Evolutionary conservation across 2,888 invertebrate genomes (phyloP).

Genomic region (Iphiclides podalirius): DNA sequence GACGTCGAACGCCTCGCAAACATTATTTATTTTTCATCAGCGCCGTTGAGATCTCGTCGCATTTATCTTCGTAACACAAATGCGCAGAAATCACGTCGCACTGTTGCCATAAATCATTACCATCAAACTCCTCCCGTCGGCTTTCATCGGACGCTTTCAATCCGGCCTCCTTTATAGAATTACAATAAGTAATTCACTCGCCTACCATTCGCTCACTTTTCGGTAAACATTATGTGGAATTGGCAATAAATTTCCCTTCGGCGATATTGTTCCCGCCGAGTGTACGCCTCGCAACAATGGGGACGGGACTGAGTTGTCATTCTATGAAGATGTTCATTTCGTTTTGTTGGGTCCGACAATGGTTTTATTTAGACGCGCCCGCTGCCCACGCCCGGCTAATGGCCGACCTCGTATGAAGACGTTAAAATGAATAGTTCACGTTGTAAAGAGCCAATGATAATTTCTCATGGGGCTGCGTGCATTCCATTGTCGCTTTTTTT

Average conservation of each 20-base stretch:
- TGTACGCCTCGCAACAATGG: slow-evolving; percentile 58
- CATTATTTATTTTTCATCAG: slow-evolving; percentile 50
- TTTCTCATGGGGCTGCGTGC: slow-evolving; percentile 73
- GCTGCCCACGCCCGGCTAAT: slow-evolving; percentile 78
- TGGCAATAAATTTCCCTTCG: slow-evolving; percentile 73
- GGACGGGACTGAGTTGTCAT: slow-evolving; percentile 51
- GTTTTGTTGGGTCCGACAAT: slow-evolving; percentile 74
- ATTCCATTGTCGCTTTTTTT: slow-evolving; percentile 70
- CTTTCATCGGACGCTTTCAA: slow-evolving; percentile 75
- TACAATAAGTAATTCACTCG: slow-evolving; percentile 77
- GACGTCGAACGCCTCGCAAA: slow-evolving; percentile 33
- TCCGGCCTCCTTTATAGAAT: slow-evolving; percentile 75
- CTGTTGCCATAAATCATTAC: slow-evolving; percentile 76
- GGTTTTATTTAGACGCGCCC: slow-evolving; percentile 77
- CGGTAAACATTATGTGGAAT: slow-evolving; percentile 74
- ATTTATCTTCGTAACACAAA: slow-evolving; percentile 72
- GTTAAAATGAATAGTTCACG: slow-evolving; percentile 70
- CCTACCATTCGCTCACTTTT: slow-evolving; percentile 72
- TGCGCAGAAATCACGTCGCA: slow-evolving; percentile 67
- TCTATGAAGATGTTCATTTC: slow-evolving; percentile 77
- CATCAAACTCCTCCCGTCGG: slow-evolving; percentile 68
- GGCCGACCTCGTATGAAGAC: slow-evolving; percentile 75
- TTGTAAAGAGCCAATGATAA: slow-evolving; percentile 76
- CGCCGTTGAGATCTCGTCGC: slow-evolving; percentile 54
- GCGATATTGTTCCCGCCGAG: slow-evolving; percentile 59